Base-by-base conservation (phyloP, 2,797 vertebrate species). In the Etheostoma nigrum region DNA sequence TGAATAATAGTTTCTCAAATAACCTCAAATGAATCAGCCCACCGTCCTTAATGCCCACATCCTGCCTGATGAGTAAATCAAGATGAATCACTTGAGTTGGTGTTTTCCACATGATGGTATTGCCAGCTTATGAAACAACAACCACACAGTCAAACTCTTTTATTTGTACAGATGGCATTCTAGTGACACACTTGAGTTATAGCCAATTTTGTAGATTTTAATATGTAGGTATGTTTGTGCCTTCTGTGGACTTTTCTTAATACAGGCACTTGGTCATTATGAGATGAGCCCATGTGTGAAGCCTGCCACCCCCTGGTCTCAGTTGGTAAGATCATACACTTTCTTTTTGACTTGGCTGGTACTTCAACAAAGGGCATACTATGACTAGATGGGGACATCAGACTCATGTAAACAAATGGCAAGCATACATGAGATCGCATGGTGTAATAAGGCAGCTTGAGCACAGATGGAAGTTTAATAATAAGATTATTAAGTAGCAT, bases 301-400 rank as follows among this genome's bases (percentile, higher is more conserved):
- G 80, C 30, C 81, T 88, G 89, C 87, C 91, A 82, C 74, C 87
- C 10, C 0, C 60, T 90, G 91, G 84, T 58, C 69, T 75, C 18
- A 61, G 2, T 19, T 64, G 70, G 83, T 84, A 91, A 80, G 47
- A 33, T 72, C 81, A 70, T 36, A 33, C n/a, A 25, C 2, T 27
- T 6, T 21, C 1, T 53, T 23, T 75, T 48, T 64, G 13, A 9
- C 5, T 33, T 9, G 6, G 25, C 52, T 12, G 12, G 36, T 40
- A 40, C 36, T 40, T 40, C 4, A 59, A 8, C 14, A 45, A 52
- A 48, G 45, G 42, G 5, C 47, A 23, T 27, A 53, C 10, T 30
- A 16, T 5, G 3, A 62, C 13, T 30, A 5, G 6, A 82, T 19
- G 0, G 6, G n/a, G 9, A 59, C 49, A 55, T 52, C 33, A 23